Conservation (phyloP, 2,888 invertebrate genomes). For the Bombylius major region DNA sequence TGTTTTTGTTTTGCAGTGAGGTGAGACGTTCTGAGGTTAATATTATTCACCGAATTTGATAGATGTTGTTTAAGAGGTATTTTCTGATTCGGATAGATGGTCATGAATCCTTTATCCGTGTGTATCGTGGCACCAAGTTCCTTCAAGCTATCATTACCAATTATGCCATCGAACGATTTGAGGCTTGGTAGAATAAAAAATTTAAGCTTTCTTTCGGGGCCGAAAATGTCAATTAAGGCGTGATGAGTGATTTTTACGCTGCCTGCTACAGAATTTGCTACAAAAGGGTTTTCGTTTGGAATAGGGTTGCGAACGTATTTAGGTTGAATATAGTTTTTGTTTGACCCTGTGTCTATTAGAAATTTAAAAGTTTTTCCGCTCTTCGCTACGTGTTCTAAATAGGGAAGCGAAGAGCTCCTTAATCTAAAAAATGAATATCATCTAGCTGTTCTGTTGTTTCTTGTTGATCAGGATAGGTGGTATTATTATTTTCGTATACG, state of each 20-base stretch:
- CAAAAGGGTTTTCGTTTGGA: constrained; percentile 10
- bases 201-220: constrained; percentile 5
- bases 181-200: constrained; percentile 9
- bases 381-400: constrained; percentile 12
- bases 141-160: constrained; percentile 10
- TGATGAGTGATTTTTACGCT: constrained; percentile 11
- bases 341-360: constrained; percentile 14
- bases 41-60: too few relatives aligned
- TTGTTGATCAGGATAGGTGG: not conserved
- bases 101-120: constrained; percentile 6
- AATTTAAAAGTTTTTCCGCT: constrained; percentile 14
- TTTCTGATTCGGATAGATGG: not conserved
- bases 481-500: not conserved
- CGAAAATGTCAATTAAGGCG: constrained; percentile 5
- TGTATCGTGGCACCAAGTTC: constrained; percentile 3
- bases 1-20: too few relatives aligned
- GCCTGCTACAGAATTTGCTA: constrained; percentile 11
- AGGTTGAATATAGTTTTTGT: constrained; percentile 14
- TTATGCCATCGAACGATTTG: constrained; percentile 6
- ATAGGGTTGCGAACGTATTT: constrained; percentile 4
- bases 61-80: too few relatives aligned
- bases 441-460: too few relatives aligned
- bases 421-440: constrained; percentile 14
- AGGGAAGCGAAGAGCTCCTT: constrained; percentile 15
- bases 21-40: too few relatives aligned